Conservation (phyloP, 2,113 vertebrate species). For the Entomyzon cyanotis region DNA sequence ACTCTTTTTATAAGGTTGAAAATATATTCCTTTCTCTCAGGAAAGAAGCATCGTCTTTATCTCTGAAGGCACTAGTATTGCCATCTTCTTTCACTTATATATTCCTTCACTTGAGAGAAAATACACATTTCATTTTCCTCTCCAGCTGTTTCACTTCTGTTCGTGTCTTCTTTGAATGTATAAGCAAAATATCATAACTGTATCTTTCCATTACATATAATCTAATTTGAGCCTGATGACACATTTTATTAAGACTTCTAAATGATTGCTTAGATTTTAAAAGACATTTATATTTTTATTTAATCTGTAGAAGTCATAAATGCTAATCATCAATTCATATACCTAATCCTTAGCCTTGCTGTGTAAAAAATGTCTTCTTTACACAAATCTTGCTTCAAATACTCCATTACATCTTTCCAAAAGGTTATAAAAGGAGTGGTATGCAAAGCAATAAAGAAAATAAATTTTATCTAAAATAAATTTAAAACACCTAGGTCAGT, state of each 20-base stretch:
- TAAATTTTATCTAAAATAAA: background rate
- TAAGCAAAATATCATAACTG: conserved; percentile 29
- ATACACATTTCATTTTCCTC: conserved; percentile 54
- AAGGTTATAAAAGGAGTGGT: background rate
- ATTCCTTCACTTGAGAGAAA: conserved; percentile 37
- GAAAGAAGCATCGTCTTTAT: background rate
- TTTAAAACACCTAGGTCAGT: background rate
- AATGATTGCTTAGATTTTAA: conserved; percentile 42
- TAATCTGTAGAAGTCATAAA: conserved; percentile 54
- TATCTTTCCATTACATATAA: conserved; percentile 3
- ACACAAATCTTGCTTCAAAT: background rate
- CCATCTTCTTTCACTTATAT: background rate
- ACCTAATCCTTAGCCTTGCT: background rate
- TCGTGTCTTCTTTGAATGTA: background rate
- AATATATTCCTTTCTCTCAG: background rate
- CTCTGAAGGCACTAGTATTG: background rate
- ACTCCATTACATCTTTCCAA: background rate
- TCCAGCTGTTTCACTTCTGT: conserved; percentile 51
- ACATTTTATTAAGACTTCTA: conserved; percentile 53
- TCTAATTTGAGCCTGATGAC: conserved; percentile 44
- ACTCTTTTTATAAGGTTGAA: background rate
- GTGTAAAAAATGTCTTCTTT: background rate
- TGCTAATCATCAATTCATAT: background rate
- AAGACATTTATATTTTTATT: conserved; percentile 57
- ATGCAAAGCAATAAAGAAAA: background rate